A percentile compares a stretch with the other conserved stretches of the same genome.
These are phyloP conservation scores for Temnothorax ravouxi DNA, from an alignment of 2,888 invertebrate species.

Conservation along the genomic window DNA sequence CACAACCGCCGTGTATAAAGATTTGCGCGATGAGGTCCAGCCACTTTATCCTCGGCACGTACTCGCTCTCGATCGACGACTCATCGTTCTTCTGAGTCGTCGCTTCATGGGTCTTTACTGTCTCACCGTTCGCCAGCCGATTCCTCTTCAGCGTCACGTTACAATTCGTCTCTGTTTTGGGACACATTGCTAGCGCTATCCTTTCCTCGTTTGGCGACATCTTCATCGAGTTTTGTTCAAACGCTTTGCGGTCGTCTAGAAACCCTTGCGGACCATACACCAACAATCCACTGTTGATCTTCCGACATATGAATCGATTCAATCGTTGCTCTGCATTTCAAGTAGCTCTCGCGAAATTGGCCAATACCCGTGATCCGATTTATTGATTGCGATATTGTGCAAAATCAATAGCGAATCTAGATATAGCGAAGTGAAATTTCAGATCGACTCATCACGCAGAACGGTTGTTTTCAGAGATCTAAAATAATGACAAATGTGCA, in stretches of 20 bases:
- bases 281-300: background rate
- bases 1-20: conserved; percentile 90
- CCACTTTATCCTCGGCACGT: conserved; percentile 90
- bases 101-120: conserved; percentile 17
- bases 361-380: background rate
- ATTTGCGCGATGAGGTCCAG: conserved; percentile 91
- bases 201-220: conserved; percentile 76
- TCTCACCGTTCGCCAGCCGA: background rate
- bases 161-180: conserved; percentile 42
- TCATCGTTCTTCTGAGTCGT: conserved; percentile 33
- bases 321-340: conserved; percentile 13
- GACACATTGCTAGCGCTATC: conserved; percentile 53
- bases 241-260: background rate
- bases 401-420: background rate
- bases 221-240: background rate
- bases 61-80: conserved; percentile 79
- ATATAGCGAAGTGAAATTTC: background rate
- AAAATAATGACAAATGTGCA: background rate
- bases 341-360: background rate
- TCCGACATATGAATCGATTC: background rate
- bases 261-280: background rate
- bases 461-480: background rate
- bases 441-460: background rate
- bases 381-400: background rate
- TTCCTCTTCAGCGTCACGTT: background rate